Base-by-base conservation (phyloP, 2,113 vertebrate species). In the Pelvicachromis taeniatus region DNA sequence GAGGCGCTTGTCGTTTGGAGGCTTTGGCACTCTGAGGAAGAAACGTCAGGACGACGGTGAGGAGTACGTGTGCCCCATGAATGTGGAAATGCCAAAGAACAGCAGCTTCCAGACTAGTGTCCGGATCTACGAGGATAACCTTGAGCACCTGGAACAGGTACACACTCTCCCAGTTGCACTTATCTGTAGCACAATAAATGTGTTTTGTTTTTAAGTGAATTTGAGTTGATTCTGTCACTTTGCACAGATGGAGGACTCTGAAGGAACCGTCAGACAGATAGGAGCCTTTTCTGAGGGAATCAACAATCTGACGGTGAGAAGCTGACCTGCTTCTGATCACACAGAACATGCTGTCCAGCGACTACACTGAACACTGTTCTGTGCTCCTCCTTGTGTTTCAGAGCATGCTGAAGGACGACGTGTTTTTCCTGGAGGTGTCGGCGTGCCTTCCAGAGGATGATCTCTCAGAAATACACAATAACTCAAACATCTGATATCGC, bases 361-460 rank as follows among this genome's bases (percentile, higher is more conserved):
- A 19, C 17, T 9, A 26, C 29, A 12, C 21, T 16, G 3, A 16
- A 52, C 7, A 11, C 42, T 31, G 4, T 50, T 31, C 4, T 82
- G 17, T 38, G 7, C 21, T 52, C 45, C 23, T n/a, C 14, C 23
- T 0, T 70, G 82, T 89, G 65, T 95, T 95, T 52, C 89, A 99
- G 98, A 98, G 97, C 94, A 99, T 99, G 98, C 84, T 99, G 77
- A 98, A 98, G 86, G 98, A 99, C n/a, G 98, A 99, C 0, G 97
- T 97, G 80, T 96, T 98, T 91, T 98, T 98, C 81, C 96, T 81
- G 56, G 97, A 98, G 85, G 93, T 96, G 33, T 92, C 95, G 0
- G 92, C 95, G 16, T 63, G 89, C 65, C 96, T 96, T 8, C 95
- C 96, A 1, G 96, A 96, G 58, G 89, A 94, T 86, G 95, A 96